These are phyloP conservation scores for Lytechinus variegatus DNA, from an alignment of 35 echinoderm and acorn worm genomes.

Conservation along the genomic window DNA sequence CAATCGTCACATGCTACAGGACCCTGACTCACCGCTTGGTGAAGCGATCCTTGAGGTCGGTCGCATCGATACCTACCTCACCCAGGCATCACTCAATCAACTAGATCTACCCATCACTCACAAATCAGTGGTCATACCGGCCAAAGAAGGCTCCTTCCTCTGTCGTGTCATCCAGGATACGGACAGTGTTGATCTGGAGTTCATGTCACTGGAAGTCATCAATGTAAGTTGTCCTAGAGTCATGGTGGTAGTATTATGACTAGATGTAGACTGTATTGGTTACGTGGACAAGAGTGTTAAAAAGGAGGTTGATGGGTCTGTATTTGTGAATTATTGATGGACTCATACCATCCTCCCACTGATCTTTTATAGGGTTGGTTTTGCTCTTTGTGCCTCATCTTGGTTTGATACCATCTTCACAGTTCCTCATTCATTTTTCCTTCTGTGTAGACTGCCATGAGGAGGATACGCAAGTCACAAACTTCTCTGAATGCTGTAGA, in stretches of 20 bases:
- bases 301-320: too few species aligned
- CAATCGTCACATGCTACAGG: conserved; percentile 75
- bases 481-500: not conserved
- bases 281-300: not conserved
- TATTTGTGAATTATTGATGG: too few species aligned
- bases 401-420: not conserved
- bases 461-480: conserved; percentile 45
- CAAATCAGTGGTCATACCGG: conserved; percentile 40
- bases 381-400: too few species aligned
- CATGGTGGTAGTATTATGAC: not conserved
- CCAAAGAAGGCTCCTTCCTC: conserved; percentile 71
- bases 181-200: conserved; percentile 69
- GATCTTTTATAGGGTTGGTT: too few species aligned
- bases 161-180: conserved; percentile 62
- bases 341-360: too few species aligned
- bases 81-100: conserved; percentile 59
- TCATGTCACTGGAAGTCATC: conserved; percentile 83
- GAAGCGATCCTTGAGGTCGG: conserved; percentile 84
- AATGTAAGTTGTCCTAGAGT: conserved; percentile 62
- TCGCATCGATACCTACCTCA: conserved; percentile 73
- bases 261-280: not conserved
- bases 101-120: conserved; percentile 37
- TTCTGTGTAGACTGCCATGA: conserved; percentile 52
- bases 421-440: not conserved
- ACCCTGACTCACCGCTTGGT: conserved; percentile 59